These are phyloP conservation scores for Drosophila bocqueti DNA, from an alignment of 1,140 invertebrate genomes.

Conservation along the genomic window DNA sequence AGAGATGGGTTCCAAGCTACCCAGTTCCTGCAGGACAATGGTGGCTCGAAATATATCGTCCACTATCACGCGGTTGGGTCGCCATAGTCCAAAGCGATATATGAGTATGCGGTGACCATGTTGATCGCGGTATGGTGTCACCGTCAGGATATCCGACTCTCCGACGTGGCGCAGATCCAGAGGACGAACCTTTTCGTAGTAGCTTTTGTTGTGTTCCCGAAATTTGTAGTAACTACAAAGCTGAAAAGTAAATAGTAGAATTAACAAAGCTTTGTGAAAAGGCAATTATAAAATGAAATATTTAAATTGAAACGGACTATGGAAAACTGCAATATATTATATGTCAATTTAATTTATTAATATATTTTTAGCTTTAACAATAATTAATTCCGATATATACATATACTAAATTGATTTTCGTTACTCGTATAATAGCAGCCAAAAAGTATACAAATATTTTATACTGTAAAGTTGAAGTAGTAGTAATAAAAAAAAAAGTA, in stretches of 20 bases:
- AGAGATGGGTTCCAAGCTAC: constrained; percentile 89
- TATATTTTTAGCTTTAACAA: not conserved
- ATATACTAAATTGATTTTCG: not conserved
- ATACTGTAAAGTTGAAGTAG: too few relatives aligned
- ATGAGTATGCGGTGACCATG: constrained; percentile 85
- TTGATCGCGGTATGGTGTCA: constrained; percentile 91
- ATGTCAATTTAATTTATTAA: not conserved
- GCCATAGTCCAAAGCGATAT: constrained; percentile 88
- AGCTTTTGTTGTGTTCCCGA: constrained; percentile 89
- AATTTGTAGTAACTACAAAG: constrained; percentile 91
- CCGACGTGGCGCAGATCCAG: constrained; percentile 89
- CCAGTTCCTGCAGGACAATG: constrained; percentile 89
- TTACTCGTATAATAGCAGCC: not conserved
- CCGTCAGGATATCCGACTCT: constrained; percentile 89
- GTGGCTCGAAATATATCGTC: constrained; percentile 91
- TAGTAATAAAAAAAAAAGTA: too few relatives aligned
- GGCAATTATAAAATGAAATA: not conserved
- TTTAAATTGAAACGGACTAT: too few relatives aligned
- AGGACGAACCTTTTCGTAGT: constrained; percentile 89
- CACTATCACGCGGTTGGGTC: constrained; percentile 88
- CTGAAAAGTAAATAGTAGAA: constrained; percentile 85
- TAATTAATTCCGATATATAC: not conserved
- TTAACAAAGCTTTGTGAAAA: too few relatives aligned
- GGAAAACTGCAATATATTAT: not conserved
- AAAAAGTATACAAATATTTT: not conserved